These are phyloP conservation scores for Tauraco hartlaubi DNA, from an alignment of 2,797 vertebrate species.

Conservation along the genomic window DNA sequence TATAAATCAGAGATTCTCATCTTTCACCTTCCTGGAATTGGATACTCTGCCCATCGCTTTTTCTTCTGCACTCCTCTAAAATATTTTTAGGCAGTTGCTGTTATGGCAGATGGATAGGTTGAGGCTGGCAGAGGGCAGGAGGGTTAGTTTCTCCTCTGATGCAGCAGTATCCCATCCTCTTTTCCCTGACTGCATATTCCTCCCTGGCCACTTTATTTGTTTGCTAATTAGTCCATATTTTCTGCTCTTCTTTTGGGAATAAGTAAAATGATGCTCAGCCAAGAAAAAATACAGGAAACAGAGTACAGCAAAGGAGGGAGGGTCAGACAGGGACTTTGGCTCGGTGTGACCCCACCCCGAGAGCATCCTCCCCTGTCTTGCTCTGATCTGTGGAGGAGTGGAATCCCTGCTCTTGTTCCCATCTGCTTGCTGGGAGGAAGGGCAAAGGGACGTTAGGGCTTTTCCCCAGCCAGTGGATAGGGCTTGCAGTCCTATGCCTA, in stretches of 20 bases:
- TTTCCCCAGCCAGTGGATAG: neutral
- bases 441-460: neutral
- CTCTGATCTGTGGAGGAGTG: neutral
- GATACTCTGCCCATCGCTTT: neutral
- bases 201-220: neutral
- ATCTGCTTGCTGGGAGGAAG: neutral
- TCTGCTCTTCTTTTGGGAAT: neutral
- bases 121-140: slow-evolving; percentile 5
- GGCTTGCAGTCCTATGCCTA: neutral
- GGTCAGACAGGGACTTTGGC: neutral
- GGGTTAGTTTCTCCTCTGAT: neutral
- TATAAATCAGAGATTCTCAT: slow-evolving; percentile 31
- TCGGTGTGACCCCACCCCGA: neutral
- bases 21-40: neutral
- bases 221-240: neutral
- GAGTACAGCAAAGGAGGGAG: neutral
- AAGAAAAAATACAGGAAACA: neutral
- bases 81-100: neutral
- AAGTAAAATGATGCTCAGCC: neutral
- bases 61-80: neutral
- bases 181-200: neutral
- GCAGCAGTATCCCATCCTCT: neutral
- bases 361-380: neutral
- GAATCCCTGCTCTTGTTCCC: neutral
- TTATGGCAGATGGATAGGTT: neutral